These are phyloP conservation scores for Rhynchophorus ferrugineus DNA, from an alignment of 1,140 invertebrate species.

Conservation along the genomic window DNA sequence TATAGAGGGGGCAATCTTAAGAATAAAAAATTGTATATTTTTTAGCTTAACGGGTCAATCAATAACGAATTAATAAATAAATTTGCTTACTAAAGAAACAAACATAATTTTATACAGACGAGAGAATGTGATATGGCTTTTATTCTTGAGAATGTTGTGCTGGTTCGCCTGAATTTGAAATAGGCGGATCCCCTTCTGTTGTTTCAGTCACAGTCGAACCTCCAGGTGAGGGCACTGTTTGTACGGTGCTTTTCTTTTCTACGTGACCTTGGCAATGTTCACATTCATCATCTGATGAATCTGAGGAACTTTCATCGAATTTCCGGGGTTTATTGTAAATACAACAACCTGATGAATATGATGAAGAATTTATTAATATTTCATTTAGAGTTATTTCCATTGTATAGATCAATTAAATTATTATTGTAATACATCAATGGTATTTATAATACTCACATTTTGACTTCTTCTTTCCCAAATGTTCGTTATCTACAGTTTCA, in stretches of 20 bases:
- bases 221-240: conserved; percentile 1
- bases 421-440: background rate
- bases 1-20: too few relatives aligned
- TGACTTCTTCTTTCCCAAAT: conserved; percentile 89
- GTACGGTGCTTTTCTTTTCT: conserved; percentile 56
- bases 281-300: conserved; percentile 68
- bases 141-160: background rate
- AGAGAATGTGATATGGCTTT: too few relatives aligned
- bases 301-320: conserved; percentile 75
- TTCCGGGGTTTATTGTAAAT: conserved; percentile 74
- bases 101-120: too few relatives aligned
- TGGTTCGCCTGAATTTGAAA: conserved; percentile 3
- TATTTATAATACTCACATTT: conserved; percentile 64
- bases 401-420: background rate
- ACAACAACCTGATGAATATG: conserved; percentile 65
- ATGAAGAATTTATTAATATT: background rate
- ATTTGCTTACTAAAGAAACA: too few relatives aligned
- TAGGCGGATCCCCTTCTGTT: background rate
- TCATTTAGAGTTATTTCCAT: conserved; percentile 1
- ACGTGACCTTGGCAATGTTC: conserved; percentile 80
- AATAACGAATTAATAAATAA: too few relatives aligned
- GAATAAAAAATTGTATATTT: too few relatives aligned
- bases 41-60: too few relatives aligned
- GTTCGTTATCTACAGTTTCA: conserved; percentile 87
- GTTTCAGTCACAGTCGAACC: conserved; percentile 3